Conservation (phyloP, 1,140 invertebrate genomes). For the Myzus persicae region DNA sequence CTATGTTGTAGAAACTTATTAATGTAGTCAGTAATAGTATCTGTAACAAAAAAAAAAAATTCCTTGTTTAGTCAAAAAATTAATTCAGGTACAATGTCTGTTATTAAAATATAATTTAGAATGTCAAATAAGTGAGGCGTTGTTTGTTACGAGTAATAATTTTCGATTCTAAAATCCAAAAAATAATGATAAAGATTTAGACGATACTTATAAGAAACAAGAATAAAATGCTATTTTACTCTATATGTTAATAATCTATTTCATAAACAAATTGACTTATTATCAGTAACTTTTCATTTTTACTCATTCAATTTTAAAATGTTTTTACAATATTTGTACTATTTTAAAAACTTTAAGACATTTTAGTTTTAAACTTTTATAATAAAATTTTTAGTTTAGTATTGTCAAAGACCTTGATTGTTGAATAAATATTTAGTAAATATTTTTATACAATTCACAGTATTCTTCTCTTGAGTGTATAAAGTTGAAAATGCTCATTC, state of each 20-base stretch:
- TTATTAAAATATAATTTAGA: background rate
- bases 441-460: background rate
- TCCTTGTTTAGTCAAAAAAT: background rate
- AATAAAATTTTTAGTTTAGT: too few relatives aligned
- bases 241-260: background rate
- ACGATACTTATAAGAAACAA: background rate
- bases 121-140: background rate
- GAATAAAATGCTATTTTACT: background rate
- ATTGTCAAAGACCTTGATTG: background rate
- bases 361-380: background rate
- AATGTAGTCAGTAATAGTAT: conserved; percentile 7
- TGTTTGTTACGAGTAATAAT: background rate
- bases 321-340: background rate
- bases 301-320: background rate
- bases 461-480: background rate
- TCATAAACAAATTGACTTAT: background rate
- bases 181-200: background rate
- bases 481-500: too few relatives aligned
- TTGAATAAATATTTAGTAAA: background rate
- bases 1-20: conserved; percentile 26
- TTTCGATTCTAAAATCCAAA: background rate
- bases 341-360: background rate
- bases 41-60: conserved; percentile 45
- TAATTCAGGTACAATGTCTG: background rate
- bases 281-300: background rate